Conservation (phyloP, 2,797 vertebrate genomes). For the Holocentrus rufus region DNA sequence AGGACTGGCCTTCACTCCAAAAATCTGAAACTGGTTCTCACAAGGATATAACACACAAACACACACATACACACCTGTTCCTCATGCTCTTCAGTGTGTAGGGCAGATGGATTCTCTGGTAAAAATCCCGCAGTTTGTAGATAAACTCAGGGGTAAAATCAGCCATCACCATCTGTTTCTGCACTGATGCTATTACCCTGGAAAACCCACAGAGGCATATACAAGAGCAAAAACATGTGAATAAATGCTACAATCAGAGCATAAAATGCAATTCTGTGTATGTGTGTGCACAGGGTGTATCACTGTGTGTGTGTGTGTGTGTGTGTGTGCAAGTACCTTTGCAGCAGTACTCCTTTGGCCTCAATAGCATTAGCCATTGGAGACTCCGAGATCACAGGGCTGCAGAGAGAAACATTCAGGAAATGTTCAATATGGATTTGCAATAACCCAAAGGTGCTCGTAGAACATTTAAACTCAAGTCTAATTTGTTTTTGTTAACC, state of each 20-base stretch:
- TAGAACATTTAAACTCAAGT: too few species aligned
- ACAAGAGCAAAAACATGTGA: background rate
- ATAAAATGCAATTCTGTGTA: background rate
- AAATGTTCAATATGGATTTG: background rate
- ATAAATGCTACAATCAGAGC: background rate
- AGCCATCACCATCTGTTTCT: slow-evolving; percentile 65
- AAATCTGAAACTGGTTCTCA: too few species aligned
- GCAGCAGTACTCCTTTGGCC: slow-evolving; percentile 53
- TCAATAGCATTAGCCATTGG: slow-evolving; percentile 13
- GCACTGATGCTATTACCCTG: slow-evolving; percentile 65
- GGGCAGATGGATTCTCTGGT: slow-evolving; percentile 33
- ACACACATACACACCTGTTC: slow-evolving; percentile 56
- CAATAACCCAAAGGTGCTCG: background rate
- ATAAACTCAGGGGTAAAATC: slow-evolving; percentile 60
- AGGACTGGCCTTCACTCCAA: too few species aligned
- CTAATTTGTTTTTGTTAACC: too few species aligned
- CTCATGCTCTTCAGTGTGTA: slow-evolving; percentile 48
- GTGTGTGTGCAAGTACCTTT: slow-evolving; percentile 54
- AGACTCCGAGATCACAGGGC: slow-evolving; percentile 17
- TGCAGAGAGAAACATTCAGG: slow-evolving; percentile 22
- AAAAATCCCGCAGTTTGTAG: slow-evolving; percentile 69
- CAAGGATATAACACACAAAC: background rate
- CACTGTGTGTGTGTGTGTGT: background rate
- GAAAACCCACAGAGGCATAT: background rate
- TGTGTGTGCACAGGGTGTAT: background rate